These are phyloP conservation scores for Daphoenositta chrysoptera DNA, from an alignment of 2,113 vertebrate genomes.

Conservation along the genomic window DNA sequence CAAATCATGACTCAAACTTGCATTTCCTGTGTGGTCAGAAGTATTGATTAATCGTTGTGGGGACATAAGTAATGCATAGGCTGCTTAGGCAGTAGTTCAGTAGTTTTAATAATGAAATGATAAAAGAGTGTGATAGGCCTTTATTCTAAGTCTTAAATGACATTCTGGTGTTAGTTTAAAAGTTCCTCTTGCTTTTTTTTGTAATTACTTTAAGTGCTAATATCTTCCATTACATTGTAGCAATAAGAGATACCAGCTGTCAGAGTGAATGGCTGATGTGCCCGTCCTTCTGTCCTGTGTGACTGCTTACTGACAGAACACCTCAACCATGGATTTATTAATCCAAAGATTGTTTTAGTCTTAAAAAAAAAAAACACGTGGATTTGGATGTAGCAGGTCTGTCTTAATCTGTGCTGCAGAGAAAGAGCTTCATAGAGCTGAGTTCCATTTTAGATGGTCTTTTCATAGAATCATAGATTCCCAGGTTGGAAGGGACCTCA, in stretches of 20 bases:
- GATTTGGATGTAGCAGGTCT: background rate
- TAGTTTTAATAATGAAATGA: background rate
- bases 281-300: background rate
- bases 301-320: background rate
- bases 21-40: background rate
- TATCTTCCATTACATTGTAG: background rate
- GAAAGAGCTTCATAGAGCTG: background rate
- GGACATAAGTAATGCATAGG: background rate
- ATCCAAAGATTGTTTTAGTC: background rate
- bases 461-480: background rate
- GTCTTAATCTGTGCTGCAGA: background rate
- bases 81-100: background rate
- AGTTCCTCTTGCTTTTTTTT: background rate
- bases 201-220: background rate
- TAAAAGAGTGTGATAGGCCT: background rate
- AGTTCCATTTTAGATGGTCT: background rate
- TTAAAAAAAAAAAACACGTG: background rate
- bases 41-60: background rate
- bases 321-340: background rate
- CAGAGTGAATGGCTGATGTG: background rate
- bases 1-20: background rate
- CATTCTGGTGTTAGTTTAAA: background rate
- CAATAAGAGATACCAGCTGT: conserved; percentile 3
- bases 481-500: background rate
- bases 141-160: background rate